phyloP scores from a whole-genome alignment of 2,797 vertebrate genomes.

The Choloepus didactylus region DNA sequence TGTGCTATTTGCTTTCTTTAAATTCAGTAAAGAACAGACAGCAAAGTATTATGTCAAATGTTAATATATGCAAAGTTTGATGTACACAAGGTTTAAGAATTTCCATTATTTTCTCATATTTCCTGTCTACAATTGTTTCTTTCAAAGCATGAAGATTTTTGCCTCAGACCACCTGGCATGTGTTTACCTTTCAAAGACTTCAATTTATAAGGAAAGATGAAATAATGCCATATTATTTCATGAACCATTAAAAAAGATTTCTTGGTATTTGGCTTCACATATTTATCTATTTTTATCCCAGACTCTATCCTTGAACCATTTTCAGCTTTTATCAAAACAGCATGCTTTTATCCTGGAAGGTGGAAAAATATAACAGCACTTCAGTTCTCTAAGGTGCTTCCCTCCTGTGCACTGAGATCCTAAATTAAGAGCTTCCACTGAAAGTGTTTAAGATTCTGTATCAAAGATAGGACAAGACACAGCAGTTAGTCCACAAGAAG shows the following conservation, averaged over 20 bases:
- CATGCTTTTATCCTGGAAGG: conserved; percentile 78
- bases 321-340: conserved; percentile 80
- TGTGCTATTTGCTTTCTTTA: not conserved
- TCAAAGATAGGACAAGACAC: conserved; percentile 81
- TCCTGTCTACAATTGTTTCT: conserved; percentile 60
- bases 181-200: conserved; percentile 75
- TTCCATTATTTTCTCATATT: conserved; percentile 31
- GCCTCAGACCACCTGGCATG: conserved; percentile 29
- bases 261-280: conserved; percentile 71
- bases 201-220: conserved; percentile 56
- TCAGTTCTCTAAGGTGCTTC: conserved; percentile 70
- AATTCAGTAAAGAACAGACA: conserved; percentile 14
- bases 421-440: conserved; percentile 79
- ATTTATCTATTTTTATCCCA: conserved; percentile 82
- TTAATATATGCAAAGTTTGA: conserved; percentile 38
- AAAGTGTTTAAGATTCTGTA: conserved; percentile 71
- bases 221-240: conserved; percentile 68
- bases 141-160: conserved; percentile 52
- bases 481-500: conserved; percentile 72
- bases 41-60: conserved; percentile 20
- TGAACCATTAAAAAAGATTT: conserved; percentile 78
- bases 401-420: conserved; percentile 67
- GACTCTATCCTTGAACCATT: conserved; percentile 71
- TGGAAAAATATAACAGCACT: conserved; percentile 70
- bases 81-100: not conserved